Conservation (phyloP, 2,888 invertebrate species). For the Tetanocera ferruginea region DNA sequence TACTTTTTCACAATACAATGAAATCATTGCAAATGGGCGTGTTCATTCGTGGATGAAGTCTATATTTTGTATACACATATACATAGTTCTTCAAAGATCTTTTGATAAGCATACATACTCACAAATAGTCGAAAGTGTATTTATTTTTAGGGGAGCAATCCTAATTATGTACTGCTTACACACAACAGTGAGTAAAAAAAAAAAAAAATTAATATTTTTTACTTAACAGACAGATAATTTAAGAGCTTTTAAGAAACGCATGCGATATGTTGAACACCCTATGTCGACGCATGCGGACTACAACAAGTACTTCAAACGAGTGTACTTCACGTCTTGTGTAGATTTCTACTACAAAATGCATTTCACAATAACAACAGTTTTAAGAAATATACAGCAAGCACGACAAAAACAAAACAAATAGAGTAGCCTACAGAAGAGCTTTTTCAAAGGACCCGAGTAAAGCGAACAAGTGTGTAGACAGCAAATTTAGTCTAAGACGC, state of each 20-base stretch:
- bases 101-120: too few species aligned
- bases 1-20: too few species aligned
- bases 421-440: constrained; percentile 51
- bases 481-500: constrained; percentile 51
- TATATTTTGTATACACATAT: not conserved
- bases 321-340: not conserved
- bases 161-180: not conserved
- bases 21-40: too few species aligned
- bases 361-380: constrained; percentile 40
- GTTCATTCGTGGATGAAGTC: too few species aligned
- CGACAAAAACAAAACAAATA: constrained; percentile 32
- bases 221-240: not conserved
- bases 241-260: not conserved
- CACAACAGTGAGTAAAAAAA: constrained; percentile 48
- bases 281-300: not conserved
- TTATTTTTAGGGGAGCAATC: not conserved
- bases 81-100: not conserved
- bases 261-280: not conserved
- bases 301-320: not conserved
- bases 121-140: too few species aligned
- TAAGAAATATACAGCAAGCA: not conserved
- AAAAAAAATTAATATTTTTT: constrained; percentile 4
- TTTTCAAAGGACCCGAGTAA: constrained; percentile 50
- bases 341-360: not conserved
- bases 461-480: constrained; percentile 67